Evolutionary conservation across 2,113 vertebrate genomes (phyloP).

Genomic region (Choloepus hoffmanni): DNA sequence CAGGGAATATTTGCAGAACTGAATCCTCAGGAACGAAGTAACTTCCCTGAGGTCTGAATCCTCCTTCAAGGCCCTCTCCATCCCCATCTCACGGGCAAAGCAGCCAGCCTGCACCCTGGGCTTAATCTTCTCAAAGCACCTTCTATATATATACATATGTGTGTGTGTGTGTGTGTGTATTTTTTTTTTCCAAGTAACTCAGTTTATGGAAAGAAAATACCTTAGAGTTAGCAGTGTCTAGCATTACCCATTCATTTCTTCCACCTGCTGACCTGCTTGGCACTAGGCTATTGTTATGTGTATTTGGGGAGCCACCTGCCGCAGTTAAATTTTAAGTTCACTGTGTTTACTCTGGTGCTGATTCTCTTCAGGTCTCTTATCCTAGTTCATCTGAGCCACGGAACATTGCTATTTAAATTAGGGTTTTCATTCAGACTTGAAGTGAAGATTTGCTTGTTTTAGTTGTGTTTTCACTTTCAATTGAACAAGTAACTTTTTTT

Average conservation of each 20-base stretch:
- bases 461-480: not conserved
- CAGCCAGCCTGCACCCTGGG: not conserved
- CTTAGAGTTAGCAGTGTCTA: not conserved
- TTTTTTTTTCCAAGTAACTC: not conserved
- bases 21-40: not conserved
- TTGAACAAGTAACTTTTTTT: not conserved
- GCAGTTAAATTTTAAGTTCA: not conserved
- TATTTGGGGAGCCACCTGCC: not conserved
- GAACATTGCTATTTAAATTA: conserved; percentile 41
- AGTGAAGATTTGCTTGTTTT: not conserved
- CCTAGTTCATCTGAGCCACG: not conserved
- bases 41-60: not conserved
- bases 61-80: not conserved
- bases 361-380: conserved; percentile 36
- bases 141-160: not conserved
- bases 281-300: not conserved
- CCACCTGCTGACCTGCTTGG: not conserved
- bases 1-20: not conserved
- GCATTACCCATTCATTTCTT: not conserved
- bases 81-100: not conserved
- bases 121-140: not conserved
- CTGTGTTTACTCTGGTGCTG: not conserved
- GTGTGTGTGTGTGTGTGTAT: not conserved
- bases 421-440: conserved; percentile 43
- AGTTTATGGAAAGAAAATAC: not conserved